Evolutionary conservation across 2,888 invertebrate species (phyloP).

Genomic region (Thecocarcelia acutangulata): DNA sequence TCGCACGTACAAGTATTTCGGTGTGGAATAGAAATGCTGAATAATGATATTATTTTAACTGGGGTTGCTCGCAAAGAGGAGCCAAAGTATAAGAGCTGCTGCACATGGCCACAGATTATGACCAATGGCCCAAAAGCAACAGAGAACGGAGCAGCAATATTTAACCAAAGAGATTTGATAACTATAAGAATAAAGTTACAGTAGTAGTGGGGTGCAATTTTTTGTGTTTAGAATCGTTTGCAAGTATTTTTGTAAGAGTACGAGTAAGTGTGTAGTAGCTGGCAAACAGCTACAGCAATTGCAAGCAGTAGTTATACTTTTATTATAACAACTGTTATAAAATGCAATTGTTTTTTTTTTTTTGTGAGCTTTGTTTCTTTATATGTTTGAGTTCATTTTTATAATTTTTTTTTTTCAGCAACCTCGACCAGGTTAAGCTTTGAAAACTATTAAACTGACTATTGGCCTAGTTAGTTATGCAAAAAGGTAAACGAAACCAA

Average conservation of each 20-base stretch:
- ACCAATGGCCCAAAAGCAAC: constrained; percentile 43
- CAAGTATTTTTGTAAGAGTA: too few relatives aligned
- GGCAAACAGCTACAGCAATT: not conserved
- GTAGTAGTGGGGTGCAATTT: not conserved
- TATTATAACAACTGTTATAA: constrained; percentile 54
- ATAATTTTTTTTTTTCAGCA: constrained; percentile 24
- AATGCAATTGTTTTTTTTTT: constrained; percentile 57
- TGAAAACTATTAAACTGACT: constrained; percentile 62
- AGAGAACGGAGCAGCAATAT: constrained; percentile 5
- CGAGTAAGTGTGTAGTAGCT: not conserved
- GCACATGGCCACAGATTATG: constrained; percentile 19
- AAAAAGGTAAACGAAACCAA: constrained; percentile 34
- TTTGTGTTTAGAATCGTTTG: not conserved
- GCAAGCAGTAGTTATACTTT: constrained; percentile 50
- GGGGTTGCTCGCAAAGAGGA: constrained; percentile 12
- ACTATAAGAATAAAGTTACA: not conserved
- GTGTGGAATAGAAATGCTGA: not conserved
- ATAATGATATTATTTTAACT: constrained; percentile 25
- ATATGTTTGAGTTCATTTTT: constrained; percentile 2
- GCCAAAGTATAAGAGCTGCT: constrained; percentile 9
- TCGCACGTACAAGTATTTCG: not conserved
- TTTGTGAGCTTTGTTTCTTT: too few relatives aligned
- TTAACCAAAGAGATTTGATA: constrained; percentile 10
- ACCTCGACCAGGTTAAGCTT: constrained; percentile 68
- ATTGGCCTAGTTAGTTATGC: constrained; percentile 66